phyloP scores from a whole-genome alignment of 2,888 invertebrate species.

The Linyphia triangularis region DNA sequence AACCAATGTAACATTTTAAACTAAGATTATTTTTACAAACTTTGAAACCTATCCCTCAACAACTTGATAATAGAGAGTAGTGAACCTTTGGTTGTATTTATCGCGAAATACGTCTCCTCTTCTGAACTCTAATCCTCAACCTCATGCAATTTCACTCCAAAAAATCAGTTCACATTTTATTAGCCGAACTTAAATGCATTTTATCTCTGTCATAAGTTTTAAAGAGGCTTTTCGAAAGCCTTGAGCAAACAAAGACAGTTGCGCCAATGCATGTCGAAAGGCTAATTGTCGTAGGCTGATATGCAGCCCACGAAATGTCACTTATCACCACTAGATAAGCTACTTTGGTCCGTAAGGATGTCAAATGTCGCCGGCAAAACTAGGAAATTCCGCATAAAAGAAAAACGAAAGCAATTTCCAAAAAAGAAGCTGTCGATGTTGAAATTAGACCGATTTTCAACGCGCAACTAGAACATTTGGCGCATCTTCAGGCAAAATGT shows the following conservation, averaged over 20 bases:
- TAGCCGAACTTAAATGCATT: neutral
- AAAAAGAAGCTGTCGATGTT: constrained; percentile 8
- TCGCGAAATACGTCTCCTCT: too few relatives aligned
- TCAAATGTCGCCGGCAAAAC: constrained; percentile 22
- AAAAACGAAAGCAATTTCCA: constrained; percentile 19
- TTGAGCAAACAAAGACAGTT: constrained; percentile 21
- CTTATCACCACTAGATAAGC: constrained; percentile 59
- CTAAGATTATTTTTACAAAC: too few relatives aligned
- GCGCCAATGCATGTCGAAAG: constrained; percentile 10
- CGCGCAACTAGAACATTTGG: constrained; percentile 36
- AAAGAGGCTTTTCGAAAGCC: neutral
- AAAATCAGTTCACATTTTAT: neutral
- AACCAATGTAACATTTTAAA: too few relatives aligned
- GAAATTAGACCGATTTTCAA: constrained; percentile 57
- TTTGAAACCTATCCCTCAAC: too few relatives aligned
- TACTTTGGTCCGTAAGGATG: constrained; percentile 56
- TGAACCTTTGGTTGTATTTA: too few relatives aligned
- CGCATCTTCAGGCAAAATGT: constrained; percentile 42
- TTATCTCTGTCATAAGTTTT: neutral
- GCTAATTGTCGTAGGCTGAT: constrained; percentile 53
- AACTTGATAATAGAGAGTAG: too few relatives aligned
- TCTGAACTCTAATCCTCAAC: too few relatives aligned
- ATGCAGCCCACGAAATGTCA: constrained; percentile 51
- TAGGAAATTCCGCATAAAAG: constrained; percentile 6
- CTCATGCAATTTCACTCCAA: too few relatives aligned